phyloP scores from a whole-genome alignment of 2,113 vertebrate genomes.

The Ictalurus furcatus region DNA sequence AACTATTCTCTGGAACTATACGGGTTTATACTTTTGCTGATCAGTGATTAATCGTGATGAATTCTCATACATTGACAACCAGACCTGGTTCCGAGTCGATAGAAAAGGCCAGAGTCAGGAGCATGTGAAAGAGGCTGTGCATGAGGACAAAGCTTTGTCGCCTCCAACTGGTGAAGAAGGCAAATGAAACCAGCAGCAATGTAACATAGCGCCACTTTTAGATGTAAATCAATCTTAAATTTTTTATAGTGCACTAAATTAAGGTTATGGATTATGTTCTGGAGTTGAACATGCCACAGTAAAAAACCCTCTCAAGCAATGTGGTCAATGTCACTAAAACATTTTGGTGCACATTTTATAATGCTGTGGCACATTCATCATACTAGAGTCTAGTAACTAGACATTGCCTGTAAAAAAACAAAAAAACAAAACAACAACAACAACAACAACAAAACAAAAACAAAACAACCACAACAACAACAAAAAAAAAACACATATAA shows the following conservation, averaged over 20 bases:
- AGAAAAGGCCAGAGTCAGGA: not conserved
- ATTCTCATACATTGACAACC: not conserved
- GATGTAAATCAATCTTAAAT: not conserved
- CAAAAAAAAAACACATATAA: too few species aligned
- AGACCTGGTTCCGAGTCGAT: not conserved
- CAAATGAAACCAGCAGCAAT: not conserved
- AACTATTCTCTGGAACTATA: constrained; percentile 5
- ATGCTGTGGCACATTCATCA: not conserved
- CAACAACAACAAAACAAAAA: too few species aligned
- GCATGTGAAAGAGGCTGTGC: not conserved
- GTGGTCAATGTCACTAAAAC: not conserved
- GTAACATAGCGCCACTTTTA: not conserved
- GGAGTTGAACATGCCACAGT: not conserved
- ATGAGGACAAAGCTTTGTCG: constrained; percentile 29
- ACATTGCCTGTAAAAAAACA: not conserved
- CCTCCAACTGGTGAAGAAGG: constrained; percentile 32
- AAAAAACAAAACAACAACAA: too few species aligned
- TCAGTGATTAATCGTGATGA: not conserved
- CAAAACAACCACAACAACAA: too few species aligned
- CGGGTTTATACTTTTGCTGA: not conserved
- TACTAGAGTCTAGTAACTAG: too few species aligned
- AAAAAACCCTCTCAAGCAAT: not conserved
- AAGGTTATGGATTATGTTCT: not conserved
- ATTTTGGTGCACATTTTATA: not conserved
- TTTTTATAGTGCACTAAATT: not conserved